Base-by-base conservation (phyloP, 2,797 vertebrate species). In the Pyrocephalus nanus region DNA sequence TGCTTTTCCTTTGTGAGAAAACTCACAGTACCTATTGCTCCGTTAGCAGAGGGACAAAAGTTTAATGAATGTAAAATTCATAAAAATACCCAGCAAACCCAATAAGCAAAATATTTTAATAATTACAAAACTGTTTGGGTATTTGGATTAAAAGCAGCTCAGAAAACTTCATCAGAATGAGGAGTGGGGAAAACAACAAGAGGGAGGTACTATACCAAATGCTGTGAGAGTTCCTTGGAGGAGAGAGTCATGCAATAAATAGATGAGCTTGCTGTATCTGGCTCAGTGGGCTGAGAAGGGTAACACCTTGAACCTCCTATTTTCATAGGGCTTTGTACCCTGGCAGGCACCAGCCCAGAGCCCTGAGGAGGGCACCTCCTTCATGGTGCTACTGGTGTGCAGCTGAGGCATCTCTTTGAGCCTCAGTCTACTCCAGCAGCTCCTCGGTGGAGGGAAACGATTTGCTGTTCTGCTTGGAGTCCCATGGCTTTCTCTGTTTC, bases 111-210 rank as follows among this genome's bases (percentile, higher is more conserved):
- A 38, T 54, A 27, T 47, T 72, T 65, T 16, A 81, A 32, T 83
- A 13, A 36, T 78, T 80, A 25, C 16, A 61, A 29, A 78, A 50
- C 38, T 32, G 7, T 29, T 69, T 43, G 34, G 29, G 36, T 78
- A 45, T 62, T 51, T 65, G 30, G 11, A 11, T 57, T 79, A 69
- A 55, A 58, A 48, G 40, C 25, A 74, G 40, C 19, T 40, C 7
- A 8, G 27, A 40, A 79, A 62, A 73, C 11, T 47, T 57, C 14
- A 29, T 36, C 25, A 32, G 80, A 27, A 84, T 30, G 36, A 32
- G 12, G 3, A 15, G 5, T 5, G 4, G 45, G 8, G 2, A 0
- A 3, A 6, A 42, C 32, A 60, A 27, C 29, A 18, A 15, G 2
- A 3, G 3, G 34, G 32, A 7, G 40, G 9, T 64, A 25, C 43